Conservation (phyloP, 2,113 vertebrate species). For the Laticauda colubrina region DNA sequence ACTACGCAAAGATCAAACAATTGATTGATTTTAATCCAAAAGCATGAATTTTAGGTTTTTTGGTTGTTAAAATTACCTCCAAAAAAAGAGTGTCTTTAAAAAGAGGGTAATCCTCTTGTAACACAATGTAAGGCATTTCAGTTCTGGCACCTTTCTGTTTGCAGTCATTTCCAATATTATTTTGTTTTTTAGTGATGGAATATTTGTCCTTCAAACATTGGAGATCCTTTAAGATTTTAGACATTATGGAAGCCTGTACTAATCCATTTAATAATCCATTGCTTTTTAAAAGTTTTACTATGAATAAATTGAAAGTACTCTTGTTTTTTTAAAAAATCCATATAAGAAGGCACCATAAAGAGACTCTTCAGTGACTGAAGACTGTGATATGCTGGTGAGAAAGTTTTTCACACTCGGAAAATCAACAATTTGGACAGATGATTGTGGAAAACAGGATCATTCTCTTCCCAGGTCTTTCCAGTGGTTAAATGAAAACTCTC, state of each 20-base stretch:
- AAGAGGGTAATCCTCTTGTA: constrained; percentile 32
- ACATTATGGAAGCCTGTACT: background rate
- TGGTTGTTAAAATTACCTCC: constrained; percentile 41
- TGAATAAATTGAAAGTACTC: background rate
- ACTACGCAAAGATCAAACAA: constrained; percentile 27
- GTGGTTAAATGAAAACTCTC: background rate
- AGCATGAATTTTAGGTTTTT: background rate
- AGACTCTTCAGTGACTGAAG: background rate
- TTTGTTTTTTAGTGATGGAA: constrained; percentile 4
- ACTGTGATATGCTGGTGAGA: background rate
- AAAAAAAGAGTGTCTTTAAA: background rate
- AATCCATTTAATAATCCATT: background rate
- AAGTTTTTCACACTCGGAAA: background rate
- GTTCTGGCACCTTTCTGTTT: constrained; percentile 36
- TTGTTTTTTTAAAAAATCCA: background rate
- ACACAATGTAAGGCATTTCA: constrained; percentile 17
- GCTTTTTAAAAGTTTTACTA: background rate
- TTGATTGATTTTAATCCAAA: constrained; percentile 25
- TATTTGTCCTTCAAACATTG: background rate
- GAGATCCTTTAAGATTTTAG: background rate
- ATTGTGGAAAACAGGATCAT: background rate
- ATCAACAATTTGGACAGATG: background rate
- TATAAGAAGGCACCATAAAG: constrained; percentile 1
- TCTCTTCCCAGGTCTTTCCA: background rate
- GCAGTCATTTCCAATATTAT: background rate